Conservation (phyloP, 2,797 vertebrate species). For the Liparis tanakae region DNA sequence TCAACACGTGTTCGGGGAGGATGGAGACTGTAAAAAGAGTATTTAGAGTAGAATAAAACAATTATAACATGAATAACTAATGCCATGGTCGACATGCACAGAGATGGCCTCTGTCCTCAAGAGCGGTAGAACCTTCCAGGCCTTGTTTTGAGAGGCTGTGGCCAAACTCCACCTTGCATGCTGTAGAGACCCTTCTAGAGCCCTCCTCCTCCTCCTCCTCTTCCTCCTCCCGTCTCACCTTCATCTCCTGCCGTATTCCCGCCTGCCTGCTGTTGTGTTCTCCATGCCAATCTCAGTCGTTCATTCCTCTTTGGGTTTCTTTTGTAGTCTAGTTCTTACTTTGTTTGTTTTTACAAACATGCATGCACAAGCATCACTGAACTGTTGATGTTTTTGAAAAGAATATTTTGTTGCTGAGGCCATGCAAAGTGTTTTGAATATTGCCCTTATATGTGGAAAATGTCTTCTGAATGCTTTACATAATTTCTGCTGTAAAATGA, state of each 20-base stretch:
- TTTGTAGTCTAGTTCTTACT: constrained; percentile 79
- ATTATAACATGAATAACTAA: constrained; percentile 66
- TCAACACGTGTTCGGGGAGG: constrained; percentile 78
- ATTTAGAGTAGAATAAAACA: constrained; percentile 74
- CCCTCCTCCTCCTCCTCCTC: constrained; percentile 86
- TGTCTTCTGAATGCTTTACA: constrained; percentile 99
- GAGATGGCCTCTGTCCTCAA: constrained; percentile 93
- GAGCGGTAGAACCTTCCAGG: constrained; percentile 86
- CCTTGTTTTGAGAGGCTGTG: constrained; percentile 88
- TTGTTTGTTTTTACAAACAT: constrained; percentile 96
- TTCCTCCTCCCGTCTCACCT: constrained; percentile 72
- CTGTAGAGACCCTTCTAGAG: constrained; percentile 88
- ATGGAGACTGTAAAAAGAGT: constrained; percentile 73
- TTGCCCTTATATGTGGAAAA: constrained; percentile 99
- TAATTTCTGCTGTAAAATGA: constrained; percentile 99
- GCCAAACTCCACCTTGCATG: constrained; percentile 98
- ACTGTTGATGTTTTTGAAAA: constrained; percentile 96
- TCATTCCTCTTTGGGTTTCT: constrained; percentile 74
- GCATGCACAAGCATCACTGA: constrained; percentile 99
- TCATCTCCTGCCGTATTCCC: constrained; percentile 70
- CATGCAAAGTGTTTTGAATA: constrained; percentile 99
- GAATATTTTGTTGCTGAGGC: constrained; percentile 99
- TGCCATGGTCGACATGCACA: constrained; percentile 87
- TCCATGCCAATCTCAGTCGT: constrained; percentile 79
- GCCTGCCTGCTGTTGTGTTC: constrained; percentile 81